Conservation (phyloP, 2,113 vertebrate species). For the Bagarius yarrelli region DNA sequence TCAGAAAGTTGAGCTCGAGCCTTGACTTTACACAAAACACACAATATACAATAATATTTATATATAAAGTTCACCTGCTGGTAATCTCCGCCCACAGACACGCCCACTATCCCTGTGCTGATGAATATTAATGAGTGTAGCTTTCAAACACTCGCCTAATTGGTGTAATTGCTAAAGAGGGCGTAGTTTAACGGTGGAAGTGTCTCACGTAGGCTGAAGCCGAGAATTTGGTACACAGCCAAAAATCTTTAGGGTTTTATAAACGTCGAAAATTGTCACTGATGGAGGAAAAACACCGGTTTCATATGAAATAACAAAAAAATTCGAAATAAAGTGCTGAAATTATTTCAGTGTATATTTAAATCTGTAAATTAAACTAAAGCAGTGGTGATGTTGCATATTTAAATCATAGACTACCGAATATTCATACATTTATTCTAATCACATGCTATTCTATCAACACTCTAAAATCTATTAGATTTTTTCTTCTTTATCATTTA, state of each 20-base stretch:
- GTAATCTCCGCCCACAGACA: neutral
- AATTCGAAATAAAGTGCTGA: no score
- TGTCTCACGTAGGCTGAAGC: neutral
- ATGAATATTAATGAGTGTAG: neutral
- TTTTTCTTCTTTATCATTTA: no score
- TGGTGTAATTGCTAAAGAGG: neutral
- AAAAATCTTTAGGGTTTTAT: neutral
- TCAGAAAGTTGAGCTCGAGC: neutral
- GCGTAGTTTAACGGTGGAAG: neutral
- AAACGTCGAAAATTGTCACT: neutral
- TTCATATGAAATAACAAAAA: neutral
- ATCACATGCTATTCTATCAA: neutral
- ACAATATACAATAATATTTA: neutral
- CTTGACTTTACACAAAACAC: neutral
- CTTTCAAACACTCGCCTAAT: neutral
- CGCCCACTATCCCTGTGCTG: neutral
- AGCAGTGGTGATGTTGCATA: slow-evolving; percentile 24
- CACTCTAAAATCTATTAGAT: neutral
- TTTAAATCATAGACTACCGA: neutral
- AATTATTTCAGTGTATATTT: slow-evolving; percentile 13
- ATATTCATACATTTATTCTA: neutral
- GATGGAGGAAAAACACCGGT: neutral
- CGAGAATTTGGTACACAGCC: neutral
- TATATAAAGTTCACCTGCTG: neutral
- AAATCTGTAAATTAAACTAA: slow-evolving; percentile 20